Conservation (phyloP, 2,888 invertebrate species). For the Petrolisthes cinctipes region DNA sequence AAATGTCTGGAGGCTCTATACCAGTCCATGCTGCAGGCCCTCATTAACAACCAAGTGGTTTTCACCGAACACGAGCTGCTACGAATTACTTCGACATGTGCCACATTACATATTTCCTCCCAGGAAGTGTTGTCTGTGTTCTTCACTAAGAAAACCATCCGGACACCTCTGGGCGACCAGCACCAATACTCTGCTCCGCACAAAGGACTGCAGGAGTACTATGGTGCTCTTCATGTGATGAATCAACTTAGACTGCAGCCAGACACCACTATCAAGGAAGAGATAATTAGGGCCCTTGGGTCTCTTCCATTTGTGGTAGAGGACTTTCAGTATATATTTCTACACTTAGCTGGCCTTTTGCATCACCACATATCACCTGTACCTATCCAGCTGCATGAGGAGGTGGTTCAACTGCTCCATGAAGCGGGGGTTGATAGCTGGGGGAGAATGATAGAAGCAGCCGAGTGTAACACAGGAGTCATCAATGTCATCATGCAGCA, state of each 20-base stretch:
- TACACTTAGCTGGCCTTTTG: too few species aligned
- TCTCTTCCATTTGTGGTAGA: too few species aligned
- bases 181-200: conserved; percentile 25
- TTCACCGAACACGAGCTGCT: background rate
- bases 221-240: conserved; percentile 6
- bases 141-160: background rate
- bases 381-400: too few species aligned
- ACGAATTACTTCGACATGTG: background rate
- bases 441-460: too few species aligned
- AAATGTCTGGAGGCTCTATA: background rate
- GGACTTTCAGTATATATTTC: too few species aligned
- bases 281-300: too few species aligned
- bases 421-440: too few species aligned
- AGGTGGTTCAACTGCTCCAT: too few species aligned
- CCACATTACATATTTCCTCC: background rate
- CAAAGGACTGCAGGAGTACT: conserved; percentile 33
- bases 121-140: conserved; percentile 17
- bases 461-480: too few species aligned
- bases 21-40: background rate
- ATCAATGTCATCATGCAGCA: too few species aligned
- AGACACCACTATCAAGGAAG: too few species aligned
- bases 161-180: background rate
- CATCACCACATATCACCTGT: too few species aligned
- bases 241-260: background rate
- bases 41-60: background rate